Evolutionary conservation across 2,113 vertebrate genomes (phyloP).

Genomic region (Sebastes fasciatus): DNA sequence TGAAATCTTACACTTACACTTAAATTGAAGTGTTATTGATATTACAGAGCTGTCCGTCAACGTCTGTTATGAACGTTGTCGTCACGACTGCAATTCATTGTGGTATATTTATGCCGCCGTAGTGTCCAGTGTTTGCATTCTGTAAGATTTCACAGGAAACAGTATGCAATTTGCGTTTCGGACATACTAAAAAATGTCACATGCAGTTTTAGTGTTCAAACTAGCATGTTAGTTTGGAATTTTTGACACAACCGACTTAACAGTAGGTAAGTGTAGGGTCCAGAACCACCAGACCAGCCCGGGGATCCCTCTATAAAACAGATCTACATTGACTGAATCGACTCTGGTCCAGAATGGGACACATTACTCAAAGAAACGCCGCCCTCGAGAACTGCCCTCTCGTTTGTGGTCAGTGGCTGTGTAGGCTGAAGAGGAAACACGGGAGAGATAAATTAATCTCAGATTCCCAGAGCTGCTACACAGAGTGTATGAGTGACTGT

Average conservation of each 20-base stretch:
- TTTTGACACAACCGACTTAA: not conserved
- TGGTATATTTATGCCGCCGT: no score
- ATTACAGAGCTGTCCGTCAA: no score
- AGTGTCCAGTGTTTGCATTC: no score
- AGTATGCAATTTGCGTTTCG: no score
- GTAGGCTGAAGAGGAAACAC: constrained; percentile 43
- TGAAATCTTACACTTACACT: no score
- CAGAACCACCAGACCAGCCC: constrained; percentile 32
- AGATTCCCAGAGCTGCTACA: constrained; percentile 52
- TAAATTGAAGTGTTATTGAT: no score
- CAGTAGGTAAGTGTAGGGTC: not conserved
- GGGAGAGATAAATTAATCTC: constrained; percentile 56
- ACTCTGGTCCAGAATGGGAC: constrained; percentile 53
- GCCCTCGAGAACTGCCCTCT: constrained; percentile 43
- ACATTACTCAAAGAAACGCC: constrained; percentile 67
- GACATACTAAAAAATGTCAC: no score
- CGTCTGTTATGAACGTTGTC: no score
- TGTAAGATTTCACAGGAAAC: no score
- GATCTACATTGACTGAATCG: constrained; percentile 31
- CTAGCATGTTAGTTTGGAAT: no score
- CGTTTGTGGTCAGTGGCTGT: constrained; percentile 55
- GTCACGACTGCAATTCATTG: no score
- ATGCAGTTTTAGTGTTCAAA: no score
- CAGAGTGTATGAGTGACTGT: constrained; percentile 48
- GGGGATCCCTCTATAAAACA: constrained; percentile 35